Conservation (phyloP, 1,140 invertebrate species). For the Dufourea novaeangliae region DNA sequence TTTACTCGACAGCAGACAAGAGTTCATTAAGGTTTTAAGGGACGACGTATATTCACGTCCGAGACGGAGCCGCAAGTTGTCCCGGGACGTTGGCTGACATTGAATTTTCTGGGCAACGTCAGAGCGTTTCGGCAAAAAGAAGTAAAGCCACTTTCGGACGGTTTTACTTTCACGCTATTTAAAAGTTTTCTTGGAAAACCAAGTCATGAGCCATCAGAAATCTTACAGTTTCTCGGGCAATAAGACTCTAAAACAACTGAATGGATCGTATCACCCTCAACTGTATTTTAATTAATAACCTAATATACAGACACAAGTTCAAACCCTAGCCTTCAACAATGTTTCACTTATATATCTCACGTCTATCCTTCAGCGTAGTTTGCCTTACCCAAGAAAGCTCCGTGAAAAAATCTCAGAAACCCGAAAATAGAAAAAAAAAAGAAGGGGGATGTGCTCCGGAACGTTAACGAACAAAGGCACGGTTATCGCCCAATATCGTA, state of each 20-base stretch:
- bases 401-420: background rate
- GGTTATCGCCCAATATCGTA: background rate
- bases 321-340: too few relatives aligned
- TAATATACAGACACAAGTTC: too few relatives aligned
- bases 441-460: background rate
- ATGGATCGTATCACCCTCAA: too few relatives aligned
- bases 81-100: background rate
- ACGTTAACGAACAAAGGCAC: background rate
- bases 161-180: background rate
- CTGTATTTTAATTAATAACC: too few relatives aligned
- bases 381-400: too few relatives aligned
- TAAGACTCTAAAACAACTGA: too few relatives aligned
- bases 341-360: too few relatives aligned
- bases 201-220: too few relatives aligned
- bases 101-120: slow-evolving; percentile 36
- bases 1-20: slow-evolving; percentile 68
- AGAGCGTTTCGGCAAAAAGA: background rate
- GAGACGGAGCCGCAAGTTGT: slow-evolving; percentile 29
- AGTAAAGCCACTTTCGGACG: background rate
- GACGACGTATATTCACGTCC: slow-evolving; percentile 30
- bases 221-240: too few relatives aligned
- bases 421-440: background rate
- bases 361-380: too few relatives aligned
- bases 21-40: slow-evolving; percentile 67
- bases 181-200: background rate